Conservation (phyloP, 2,113 vertebrate genomes). For the Tenebrosternarchus preto region DNA sequence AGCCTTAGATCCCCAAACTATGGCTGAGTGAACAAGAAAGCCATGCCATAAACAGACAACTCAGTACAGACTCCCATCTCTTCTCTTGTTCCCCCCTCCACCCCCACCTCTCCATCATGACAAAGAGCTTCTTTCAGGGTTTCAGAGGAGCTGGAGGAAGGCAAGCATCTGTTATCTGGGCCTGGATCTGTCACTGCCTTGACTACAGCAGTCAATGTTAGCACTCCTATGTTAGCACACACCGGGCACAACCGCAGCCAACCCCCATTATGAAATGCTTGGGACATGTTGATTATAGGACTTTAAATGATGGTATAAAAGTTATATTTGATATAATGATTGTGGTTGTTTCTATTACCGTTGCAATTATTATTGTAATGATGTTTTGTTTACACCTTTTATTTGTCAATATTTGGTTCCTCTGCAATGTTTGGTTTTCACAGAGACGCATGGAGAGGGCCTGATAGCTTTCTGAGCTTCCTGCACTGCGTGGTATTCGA, state of each 20-base stretch:
- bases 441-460: conserved; percentile 36
- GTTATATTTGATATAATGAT: conserved; percentile 56
- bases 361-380: conserved; percentile 60
- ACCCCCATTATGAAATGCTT: conserved; percentile 45
- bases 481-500: conserved; percentile 36
- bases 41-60: conserved; percentile 50
- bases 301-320: conserved; percentile 58
- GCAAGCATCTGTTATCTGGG: conserved; percentile 40
- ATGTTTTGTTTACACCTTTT: conserved; percentile 51
- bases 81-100: neutral
- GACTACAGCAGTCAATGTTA: conserved; percentile 38
- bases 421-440: conserved; percentile 45
- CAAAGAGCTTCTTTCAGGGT: conserved; percentile 52
- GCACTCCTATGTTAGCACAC: conserved; percentile 32
- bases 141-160: conserved; percentile 46
- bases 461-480: conserved; percentile 14
- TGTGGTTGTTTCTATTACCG: conserved; percentile 59
- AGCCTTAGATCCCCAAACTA: conserved; percentile 41
- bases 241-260: conserved; percentile 32
- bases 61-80: conserved; percentile 34
- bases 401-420: conserved; percentile 48
- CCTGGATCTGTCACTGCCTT: conserved; percentile 37
- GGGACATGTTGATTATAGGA: conserved; percentile 59
- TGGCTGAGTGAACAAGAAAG: conserved; percentile 47
- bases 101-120: conserved; percentile 24